phyloP scores from a whole-genome alignment of 2,888 invertebrate species.

The Sesia bembeciformis region DNA sequence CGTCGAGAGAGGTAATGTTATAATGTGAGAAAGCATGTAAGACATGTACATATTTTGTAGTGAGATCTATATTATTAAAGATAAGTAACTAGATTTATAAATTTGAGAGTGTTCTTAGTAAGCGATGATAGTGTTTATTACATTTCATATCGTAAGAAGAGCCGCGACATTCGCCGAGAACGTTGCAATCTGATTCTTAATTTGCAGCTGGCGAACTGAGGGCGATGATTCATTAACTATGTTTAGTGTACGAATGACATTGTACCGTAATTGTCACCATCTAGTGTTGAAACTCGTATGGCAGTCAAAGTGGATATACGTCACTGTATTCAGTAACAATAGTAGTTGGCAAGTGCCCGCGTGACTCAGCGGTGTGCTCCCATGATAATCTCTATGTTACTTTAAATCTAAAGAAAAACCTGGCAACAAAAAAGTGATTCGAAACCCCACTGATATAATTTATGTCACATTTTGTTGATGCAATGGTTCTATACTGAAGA shows the following conservation, averaged over 20 bases:
- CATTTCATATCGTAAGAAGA: constrained; percentile 40
- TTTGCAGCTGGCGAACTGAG: constrained; percentile 48
- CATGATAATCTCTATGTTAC: constrained; percentile 34
- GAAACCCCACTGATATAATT: background rate
- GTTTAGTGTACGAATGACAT: constrained; percentile 17
- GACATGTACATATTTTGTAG: too few species aligned
- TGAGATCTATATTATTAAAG: too few species aligned
- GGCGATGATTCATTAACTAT: constrained; percentile 49
- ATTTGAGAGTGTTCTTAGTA: too few species aligned
- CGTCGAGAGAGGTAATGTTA: too few species aligned
- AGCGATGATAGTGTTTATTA: constrained; percentile 15
- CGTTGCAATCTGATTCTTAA: constrained; percentile 50
- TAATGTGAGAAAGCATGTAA: too few species aligned
- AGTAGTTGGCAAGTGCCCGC: constrained; percentile 46
- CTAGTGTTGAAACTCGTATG: constrained; percentile 38
- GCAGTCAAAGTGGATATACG: constrained; percentile 29
- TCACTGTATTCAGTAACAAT: constrained; percentile 24
- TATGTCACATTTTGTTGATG: background rate
- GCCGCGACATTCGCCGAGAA: constrained; percentile 38
- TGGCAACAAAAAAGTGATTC: background rate
- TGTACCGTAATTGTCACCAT: constrained; percentile 16
- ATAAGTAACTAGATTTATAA: too few species aligned
- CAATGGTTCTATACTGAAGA: background rate
- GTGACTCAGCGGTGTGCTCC: constrained; percentile 58
- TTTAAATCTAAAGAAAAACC: constrained; percentile 19